phyloP scores from a whole-genome alignment of 2,113 vertebrate genomes.

The Anas platyrhynchos region DNA sequence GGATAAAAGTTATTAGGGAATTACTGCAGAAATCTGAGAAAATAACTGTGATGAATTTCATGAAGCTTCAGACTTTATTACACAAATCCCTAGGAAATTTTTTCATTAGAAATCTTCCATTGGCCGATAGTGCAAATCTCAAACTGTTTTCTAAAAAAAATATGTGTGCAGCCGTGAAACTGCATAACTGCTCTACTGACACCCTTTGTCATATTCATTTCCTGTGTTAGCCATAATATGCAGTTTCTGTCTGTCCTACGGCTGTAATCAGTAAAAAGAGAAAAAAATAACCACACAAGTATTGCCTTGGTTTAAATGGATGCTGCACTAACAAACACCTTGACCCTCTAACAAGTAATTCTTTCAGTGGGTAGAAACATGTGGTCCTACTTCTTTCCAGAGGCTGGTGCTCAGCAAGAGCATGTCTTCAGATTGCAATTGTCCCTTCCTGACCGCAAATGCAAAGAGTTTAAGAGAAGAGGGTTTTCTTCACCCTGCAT shows the following conservation, averaged over 20 bases:
- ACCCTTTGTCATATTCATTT: not conserved
- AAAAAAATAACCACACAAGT: not conserved
- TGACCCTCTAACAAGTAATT: not conserved
- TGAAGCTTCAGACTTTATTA: not conserved
- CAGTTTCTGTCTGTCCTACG: not conserved
- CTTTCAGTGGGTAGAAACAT: not conserved
- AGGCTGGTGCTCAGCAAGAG: not conserved
- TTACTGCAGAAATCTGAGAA: not conserved
- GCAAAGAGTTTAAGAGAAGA: not conserved
- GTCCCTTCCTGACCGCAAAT: not conserved
- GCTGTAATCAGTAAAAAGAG: not conserved
- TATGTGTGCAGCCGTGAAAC: not conserved
- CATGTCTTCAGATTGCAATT: not conserved
- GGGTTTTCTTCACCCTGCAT: not conserved
- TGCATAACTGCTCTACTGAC: not conserved
- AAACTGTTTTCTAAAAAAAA: not conserved
- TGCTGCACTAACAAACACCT: not conserved
- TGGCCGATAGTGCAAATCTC: not conserved
- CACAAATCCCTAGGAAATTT: not conserved
- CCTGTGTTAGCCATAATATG: not conserved
- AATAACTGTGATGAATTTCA: not conserved
- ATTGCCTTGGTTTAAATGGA: not conserved
- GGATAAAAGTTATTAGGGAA: slow-evolving; percentile 9
- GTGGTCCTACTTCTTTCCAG: not conserved
- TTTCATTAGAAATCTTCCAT: not conserved